A percentile compares a stretch with the other conserved stretches of the same genome.
Evolutionary conservation across 2,797 vertebrate genomes (phyloP).

Genomic region (Huso huso): DNA sequence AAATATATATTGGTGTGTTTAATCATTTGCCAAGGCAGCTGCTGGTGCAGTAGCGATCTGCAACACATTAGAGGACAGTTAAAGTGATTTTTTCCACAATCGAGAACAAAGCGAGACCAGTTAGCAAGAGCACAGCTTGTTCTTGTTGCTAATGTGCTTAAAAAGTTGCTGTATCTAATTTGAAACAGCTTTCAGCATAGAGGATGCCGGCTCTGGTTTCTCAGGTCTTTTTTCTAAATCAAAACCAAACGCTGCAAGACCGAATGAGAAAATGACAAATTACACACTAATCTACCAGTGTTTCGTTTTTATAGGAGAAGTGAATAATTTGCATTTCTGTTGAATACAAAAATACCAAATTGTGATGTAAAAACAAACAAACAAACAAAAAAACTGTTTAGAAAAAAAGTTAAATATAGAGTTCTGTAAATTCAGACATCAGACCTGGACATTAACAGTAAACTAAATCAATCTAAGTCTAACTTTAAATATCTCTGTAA

Average conservation of each 20-base stretch:
- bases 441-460: too few species aligned
- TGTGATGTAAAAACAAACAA: not conserved
- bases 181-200: slow-evolving; percentile 56
- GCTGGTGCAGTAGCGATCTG: slow-evolving; percentile 65
- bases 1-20: slow-evolving; percentile 56
- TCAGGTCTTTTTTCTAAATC: slow-evolving; percentile 49
- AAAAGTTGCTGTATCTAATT: slow-evolving; percentile 69
- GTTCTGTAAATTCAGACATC: too few species aligned
- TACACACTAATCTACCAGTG: slow-evolving; percentile 37
- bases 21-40: slow-evolving; percentile 65
- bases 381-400: too few species aligned
- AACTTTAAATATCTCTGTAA: too few species aligned
- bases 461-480: too few species aligned
- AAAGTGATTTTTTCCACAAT: slow-evolving; percentile 77
- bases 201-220: slow-evolving; percentile 44
- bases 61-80: slow-evolving; percentile 69
- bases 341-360: slow-evolving; percentile 4
- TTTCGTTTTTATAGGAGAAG: slow-evolving; percentile 30
- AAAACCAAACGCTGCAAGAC: slow-evolving; percentile 50
- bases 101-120: slow-evolving; percentile 72
- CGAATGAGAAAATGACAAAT: slow-evolving; percentile 57
- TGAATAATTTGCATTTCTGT: slow-evolving; percentile 23
- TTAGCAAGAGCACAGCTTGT: slow-evolving; percentile 69
- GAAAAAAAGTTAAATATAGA: too few species aligned
- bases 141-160: slow-evolving; percentile 75